Conservation (phyloP, 1,140 invertebrate genomes). For the Steinernema khuongi region DNA sequence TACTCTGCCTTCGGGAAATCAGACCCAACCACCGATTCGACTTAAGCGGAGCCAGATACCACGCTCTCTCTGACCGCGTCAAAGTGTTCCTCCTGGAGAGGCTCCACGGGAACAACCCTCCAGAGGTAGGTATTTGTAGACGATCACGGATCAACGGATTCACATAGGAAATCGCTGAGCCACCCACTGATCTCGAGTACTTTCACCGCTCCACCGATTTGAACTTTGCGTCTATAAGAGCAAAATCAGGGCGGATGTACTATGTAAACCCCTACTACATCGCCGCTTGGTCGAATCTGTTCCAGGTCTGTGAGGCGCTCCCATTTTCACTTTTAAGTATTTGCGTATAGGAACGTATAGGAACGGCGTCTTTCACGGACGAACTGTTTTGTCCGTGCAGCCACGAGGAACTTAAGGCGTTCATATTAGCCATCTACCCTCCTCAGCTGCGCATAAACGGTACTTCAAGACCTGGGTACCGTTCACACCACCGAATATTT, state of each 20-base stretch:
- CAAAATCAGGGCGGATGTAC: conserved; percentile 54
- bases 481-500: background rate
- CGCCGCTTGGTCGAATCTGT: conserved; percentile 56
- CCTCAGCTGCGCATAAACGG: conserved; percentile 56
- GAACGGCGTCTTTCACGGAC: conserved; percentile 32
- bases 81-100: conserved; percentile 55
- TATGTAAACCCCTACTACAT: conserved; percentile 57
- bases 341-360: conserved; percentile 33
- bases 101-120: conserved; percentile 53
- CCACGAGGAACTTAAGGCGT: conserved; percentile 57
- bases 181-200: conserved; percentile 54
- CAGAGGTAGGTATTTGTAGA: conserved; percentile 37
- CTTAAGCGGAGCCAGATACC: conserved; percentile 51
- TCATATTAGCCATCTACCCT: conserved; percentile 58
- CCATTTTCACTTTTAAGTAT: conserved; percentile 19
- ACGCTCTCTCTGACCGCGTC: conserved; percentile 53
- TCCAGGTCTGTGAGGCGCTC: conserved; percentile 41
- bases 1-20: conserved; percentile 53
- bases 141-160: background rate
- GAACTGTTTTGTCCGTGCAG: conserved; percentile 57
- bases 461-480: conserved; percentile 5
- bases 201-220: conserved; percentile 52
- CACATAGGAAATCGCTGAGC: conserved; percentile 50
- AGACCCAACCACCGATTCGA: conserved; percentile 53
- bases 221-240: conserved; percentile 52